phyloP scores from a whole-genome alignment of 1,140 invertebrate genomes.

The Drosophila kohkoa region DNA sequence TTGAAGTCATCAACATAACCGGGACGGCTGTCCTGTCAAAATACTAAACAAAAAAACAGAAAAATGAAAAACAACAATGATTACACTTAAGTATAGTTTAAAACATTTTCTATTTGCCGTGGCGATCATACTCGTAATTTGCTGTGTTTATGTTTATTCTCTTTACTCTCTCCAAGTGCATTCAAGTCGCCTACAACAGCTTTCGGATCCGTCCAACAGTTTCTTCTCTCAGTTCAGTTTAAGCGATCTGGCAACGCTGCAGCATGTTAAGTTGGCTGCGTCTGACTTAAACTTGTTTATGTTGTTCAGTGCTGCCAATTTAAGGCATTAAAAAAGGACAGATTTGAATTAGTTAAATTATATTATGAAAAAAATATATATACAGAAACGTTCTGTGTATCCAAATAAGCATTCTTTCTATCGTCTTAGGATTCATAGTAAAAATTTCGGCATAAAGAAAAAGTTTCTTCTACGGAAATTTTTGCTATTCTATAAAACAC shows the following conservation, averaged over 20 bases:
- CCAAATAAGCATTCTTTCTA: too few species aligned
- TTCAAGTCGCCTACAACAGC: not conserved
- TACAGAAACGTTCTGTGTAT: too few species aligned
- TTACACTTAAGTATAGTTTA: constrained; percentile 45
- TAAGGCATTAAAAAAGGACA: too few species aligned
- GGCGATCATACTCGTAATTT: constrained; percentile 10
- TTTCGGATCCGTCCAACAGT: constrained; percentile 34
- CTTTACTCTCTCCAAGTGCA: not conserved
- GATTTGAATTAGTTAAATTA: too few species aligned
- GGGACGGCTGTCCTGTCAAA: not conserved
- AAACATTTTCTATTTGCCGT: constrained; percentile 23
- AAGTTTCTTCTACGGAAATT: too few species aligned
- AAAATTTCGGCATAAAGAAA: too few species aligned
- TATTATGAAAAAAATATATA: too few species aligned
- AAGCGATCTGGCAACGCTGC: not conserved
- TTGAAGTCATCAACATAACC: constrained; percentile 1
- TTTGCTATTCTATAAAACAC: too few species aligned
- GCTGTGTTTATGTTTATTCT: constrained; percentile 13
- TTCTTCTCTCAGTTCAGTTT: not conserved
- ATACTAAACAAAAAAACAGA: not conserved
- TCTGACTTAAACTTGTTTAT: not conserved
- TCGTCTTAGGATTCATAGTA: too few species aligned
- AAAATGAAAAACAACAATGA: not conserved
- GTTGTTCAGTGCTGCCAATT: not conserved
- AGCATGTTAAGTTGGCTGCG: constrained; percentile 9